Base-by-base conservation (phyloP, 2,888 invertebrate species). In the Masnerella sp. region DNA sequence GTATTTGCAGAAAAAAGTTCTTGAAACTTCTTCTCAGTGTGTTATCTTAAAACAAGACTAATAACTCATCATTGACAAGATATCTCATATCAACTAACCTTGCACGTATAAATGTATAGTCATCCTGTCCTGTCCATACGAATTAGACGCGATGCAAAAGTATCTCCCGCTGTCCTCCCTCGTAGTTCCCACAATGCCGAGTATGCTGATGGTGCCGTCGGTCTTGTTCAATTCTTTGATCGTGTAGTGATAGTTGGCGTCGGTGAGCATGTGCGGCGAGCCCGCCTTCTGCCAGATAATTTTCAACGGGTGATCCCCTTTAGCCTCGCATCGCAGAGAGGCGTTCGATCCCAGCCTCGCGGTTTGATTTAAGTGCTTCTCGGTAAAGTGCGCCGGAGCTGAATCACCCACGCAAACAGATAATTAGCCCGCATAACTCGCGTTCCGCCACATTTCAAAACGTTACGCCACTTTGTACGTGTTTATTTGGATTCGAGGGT, bases 121-220 rank as follows among this genome's bases (percentile, higher is more conserved):
- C 92, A 96, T 95, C 87, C 95, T 94, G 82, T 96, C 97, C 80
- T 94, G 93, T 5, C 97, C 98, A 84, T 95, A 97, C 49, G 94
- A 91, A 88, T 97, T 98, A 79, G 93, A 93, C 0, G 96, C 96
- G 74, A 93, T 91, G 86, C 97, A 97, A 52, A 95, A 93, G 85
- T 96, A 93, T 54, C 94, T 92, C 7, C 96, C 96, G 0, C 96
- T 95, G 88, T 97, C 97, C 83, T 95, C 94, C 68, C 96, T 90
- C 80, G 94, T 94, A 9, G 96, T 95, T 80, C 95, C 93, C 70
- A 93, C 90, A 77, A 97, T 94, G 76, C 94, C 93, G 77, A 97
- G 89, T 83, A 95, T 94, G 1, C 96, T 96, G 54, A 95, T 93
- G 88, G 94, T 91, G 20, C 95, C 95, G 25, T 87, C 87, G 11